Evolutionary conservation across 2,888 invertebrate genomes (phyloP).

Genomic region (Choristoneura rosaceana): DNA sequence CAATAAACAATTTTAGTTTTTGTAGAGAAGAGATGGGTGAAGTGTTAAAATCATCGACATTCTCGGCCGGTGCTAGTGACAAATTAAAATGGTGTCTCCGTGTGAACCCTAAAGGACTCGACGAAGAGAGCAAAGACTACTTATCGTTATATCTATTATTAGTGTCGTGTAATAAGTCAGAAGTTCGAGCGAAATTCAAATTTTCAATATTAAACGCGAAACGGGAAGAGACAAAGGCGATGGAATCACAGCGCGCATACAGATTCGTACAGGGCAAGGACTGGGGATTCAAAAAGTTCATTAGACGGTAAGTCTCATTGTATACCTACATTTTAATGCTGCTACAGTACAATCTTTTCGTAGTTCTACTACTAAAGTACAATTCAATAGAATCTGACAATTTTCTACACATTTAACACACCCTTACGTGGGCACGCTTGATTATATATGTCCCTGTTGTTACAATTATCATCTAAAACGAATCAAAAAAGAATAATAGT

Average conservation of each 20-base stretch:
- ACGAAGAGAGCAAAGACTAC: slow-evolving; percentile 99
- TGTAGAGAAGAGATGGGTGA: slow-evolving; percentile 99
- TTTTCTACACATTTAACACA: no score
- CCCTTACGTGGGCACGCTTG: no score
- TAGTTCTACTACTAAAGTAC: no score
- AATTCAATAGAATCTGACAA: no score
- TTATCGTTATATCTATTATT: slow-evolving; percentile 99
- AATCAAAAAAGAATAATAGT: no score
- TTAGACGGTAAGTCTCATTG: slow-evolving; percentile 86
- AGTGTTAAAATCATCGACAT: slow-evolving; percentile 99
- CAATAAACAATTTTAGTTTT: slow-evolving; percentile 99
- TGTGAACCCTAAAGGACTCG: slow-evolving; percentile 99
- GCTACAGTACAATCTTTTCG: neutral
- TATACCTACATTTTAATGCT: slow-evolving; percentile 16
- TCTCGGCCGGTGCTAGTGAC: slow-evolving; percentile 99
- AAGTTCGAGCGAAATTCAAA: slow-evolving; percentile 99
- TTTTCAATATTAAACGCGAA: slow-evolving; percentile 99
- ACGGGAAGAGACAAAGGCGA: slow-evolving; percentile 99
- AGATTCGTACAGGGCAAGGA: slow-evolving; percentile 99
- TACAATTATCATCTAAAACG: no score
- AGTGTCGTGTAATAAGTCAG: slow-evolving; percentile 99
- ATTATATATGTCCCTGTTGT: no score
- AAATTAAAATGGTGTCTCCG: slow-evolving; percentile 99
- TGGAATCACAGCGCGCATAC: slow-evolving; percentile 98
- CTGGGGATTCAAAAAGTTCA: slow-evolving; percentile 99